A percentile compares a stretch with the other conserved stretches of the same genome.
Conservation (phyloP, 2,888 invertebrate genomes). For the Tholera decimalis region DNA sequence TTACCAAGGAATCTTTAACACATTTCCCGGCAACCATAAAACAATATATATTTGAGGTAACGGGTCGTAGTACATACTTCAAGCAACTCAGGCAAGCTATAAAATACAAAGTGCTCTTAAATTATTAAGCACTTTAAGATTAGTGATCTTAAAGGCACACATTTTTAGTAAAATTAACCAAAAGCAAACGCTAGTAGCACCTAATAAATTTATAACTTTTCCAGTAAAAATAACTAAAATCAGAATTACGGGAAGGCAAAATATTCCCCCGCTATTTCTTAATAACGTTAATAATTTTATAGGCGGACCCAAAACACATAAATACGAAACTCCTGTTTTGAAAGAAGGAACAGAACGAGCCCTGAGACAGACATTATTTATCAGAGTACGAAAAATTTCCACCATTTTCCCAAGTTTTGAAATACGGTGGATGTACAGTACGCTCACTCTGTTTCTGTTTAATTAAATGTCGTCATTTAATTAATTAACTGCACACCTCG, state of each 20-base stretch:
- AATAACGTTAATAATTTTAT: constrained; percentile 45
- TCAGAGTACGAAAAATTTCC: constrained; percentile 46
- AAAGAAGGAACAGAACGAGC: constrained; percentile 41
- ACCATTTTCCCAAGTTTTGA: constrained; percentile 39
- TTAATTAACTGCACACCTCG: constrained; percentile 46
- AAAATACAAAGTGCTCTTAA: constrained; percentile 31
- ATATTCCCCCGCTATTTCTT: constrained; percentile 39
- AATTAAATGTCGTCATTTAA: constrained; percentile 55
- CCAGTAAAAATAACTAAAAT: background rate
- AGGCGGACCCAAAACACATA: constrained; percentile 41
- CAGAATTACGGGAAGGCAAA: background rate
- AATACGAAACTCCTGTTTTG: constrained; percentile 36
- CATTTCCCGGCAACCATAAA: background rate
- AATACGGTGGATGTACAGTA: constrained; percentile 36
- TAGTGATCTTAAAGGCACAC: background rate
- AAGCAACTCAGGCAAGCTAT: background rate
- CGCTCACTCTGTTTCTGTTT: constrained; percentile 48
- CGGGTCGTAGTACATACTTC: background rate
- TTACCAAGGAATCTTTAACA: constrained; percentile 7
- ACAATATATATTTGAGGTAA: background rate
- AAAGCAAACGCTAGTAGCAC: background rate
- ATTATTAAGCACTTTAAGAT: constrained; percentile 18
- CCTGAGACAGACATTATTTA: constrained; percentile 50
- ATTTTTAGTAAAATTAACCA: background rate
- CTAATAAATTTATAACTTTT: background rate